Evolutionary conservation across 92 coral and sea anemone species (phyloP), one percentile per base, ranked within the genome.

Genomic region (Epizoanthus rinbou): DNA sequence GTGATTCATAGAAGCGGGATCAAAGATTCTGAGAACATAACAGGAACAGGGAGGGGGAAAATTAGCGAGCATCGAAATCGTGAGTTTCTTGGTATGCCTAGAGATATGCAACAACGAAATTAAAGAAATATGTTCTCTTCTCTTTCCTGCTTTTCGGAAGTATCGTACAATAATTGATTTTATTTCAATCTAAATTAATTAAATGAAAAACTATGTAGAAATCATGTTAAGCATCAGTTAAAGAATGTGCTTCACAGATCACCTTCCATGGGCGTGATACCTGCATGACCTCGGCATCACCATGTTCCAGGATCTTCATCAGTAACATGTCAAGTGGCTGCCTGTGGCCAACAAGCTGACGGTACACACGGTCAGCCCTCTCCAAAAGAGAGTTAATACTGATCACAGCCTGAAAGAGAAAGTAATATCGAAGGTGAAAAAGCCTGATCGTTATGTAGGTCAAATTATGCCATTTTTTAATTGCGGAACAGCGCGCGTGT

Each of bases 301-400:
- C 99, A 65, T 96, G 98, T 50, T 96, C 99, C 56, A 94, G 83
- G 50, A 96, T 78, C 79, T 92, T 91, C 86, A 92, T 91, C 65
- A 96, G 71, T 64, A 96, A 90, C 52, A 94, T 76, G 85, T 96
- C 99, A 67, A 96, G 87, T 9, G 99, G 99, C 57, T 94, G 95
- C 64, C 99, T 86, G 83, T 96, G 94, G 52, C 97, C 93, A 54
- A 94, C 98, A 17, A 96, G 79, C 85, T 96, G 99, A 15, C 99
- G 98, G 82, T 96, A 96, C 63, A 96, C 95, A 67, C 97, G 94
- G 74, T 96, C 99, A 56, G 99, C 99, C 25, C 98, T 95, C 87
- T 96, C 99, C 88, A 96, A 74, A 28, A 92, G 79, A 4, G 97
- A 88, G 76, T 96, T 96, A 92, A 96, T 96, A 69, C 93, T 96